A percentile compares a stretch with the other conserved stretches of the same genome.
These are phyloP conservation scores for Edolisoma coerulescens DNA, from an alignment of 2,113 vertebrate genomes.

Conservation along the genomic window DNA sequence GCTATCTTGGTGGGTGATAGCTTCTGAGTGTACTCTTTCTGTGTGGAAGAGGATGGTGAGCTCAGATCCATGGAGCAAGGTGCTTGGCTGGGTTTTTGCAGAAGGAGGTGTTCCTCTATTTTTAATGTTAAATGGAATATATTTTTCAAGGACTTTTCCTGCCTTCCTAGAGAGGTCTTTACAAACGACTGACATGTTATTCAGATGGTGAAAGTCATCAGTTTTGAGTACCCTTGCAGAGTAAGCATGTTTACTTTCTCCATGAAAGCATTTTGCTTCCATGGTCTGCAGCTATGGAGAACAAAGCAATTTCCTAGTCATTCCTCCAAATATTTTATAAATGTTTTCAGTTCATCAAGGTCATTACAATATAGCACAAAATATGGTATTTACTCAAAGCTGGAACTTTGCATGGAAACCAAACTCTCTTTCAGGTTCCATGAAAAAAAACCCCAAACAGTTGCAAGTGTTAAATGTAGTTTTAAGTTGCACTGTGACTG, in stretches of 20 bases:
- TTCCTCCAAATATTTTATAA: background rate
- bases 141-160: background rate
- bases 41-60: background rate
- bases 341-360: background rate
- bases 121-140: background rate
- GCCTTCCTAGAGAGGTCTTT: background rate
- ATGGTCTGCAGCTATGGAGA: background rate
- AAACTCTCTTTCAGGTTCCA: background rate
- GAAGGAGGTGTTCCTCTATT: background rate
- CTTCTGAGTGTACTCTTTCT: background rate
- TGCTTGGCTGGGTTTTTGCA: background rate
- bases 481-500: background rate
- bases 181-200: background rate
- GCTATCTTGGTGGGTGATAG: background rate
- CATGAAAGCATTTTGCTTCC: background rate
- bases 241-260: background rate
- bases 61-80: background rate
- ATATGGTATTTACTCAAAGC: background rate
- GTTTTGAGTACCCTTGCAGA: background rate
- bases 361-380: background rate
- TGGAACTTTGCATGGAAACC: background rate
- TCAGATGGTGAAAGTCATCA: background rate
- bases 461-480: background rate
- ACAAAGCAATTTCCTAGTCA: background rate
- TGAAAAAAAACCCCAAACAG: background rate